Evolutionary conservation across 2,888 invertebrate species (phyloP).

Genomic region (Andrena chrysosceles): DNA sequence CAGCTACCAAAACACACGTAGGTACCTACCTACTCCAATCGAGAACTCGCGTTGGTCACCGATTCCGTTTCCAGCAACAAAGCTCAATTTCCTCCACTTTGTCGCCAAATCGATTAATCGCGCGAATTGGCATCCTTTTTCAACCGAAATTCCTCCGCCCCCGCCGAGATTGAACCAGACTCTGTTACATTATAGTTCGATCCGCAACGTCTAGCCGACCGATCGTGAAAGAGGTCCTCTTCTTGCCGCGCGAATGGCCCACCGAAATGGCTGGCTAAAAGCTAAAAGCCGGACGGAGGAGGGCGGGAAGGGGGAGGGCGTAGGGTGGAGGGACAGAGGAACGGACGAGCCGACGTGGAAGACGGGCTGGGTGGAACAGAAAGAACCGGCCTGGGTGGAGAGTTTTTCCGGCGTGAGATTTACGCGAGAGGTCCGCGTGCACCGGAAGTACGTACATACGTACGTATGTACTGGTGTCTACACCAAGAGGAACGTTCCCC

Average conservation of each 20-base stretch:
- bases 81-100: too few species aligned
- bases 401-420: constrained; percentile 73
- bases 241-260: constrained; percentile 53
- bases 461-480: constrained; percentile 61
- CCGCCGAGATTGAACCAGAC: constrained; percentile 5
- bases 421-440: constrained; percentile 70
- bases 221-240: constrained; percentile 46
- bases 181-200: neutral
- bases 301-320: constrained; percentile 37
- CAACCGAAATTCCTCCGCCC: neutral
- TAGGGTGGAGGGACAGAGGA: constrained; percentile 14
- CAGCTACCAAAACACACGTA: too few species aligned
- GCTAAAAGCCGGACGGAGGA: constrained; percentile 73
- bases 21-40: too few species aligned
- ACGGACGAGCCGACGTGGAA: constrained; percentile 19
- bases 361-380: constrained; percentile 30
- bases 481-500: constrained; percentile 53
- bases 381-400: constrained; percentile 43
- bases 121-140: constrained; percentile 12
- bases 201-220: constrained; percentile 6
- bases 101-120: constrained; percentile 1
- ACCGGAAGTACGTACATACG: constrained; percentile 68
- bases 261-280: constrained; percentile 68
- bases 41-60: too few species aligned
- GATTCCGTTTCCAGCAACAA: neutral